Base-by-base conservation (phyloP, 1,140 invertebrate genomes). In the Triops longicaudatus region DNA sequence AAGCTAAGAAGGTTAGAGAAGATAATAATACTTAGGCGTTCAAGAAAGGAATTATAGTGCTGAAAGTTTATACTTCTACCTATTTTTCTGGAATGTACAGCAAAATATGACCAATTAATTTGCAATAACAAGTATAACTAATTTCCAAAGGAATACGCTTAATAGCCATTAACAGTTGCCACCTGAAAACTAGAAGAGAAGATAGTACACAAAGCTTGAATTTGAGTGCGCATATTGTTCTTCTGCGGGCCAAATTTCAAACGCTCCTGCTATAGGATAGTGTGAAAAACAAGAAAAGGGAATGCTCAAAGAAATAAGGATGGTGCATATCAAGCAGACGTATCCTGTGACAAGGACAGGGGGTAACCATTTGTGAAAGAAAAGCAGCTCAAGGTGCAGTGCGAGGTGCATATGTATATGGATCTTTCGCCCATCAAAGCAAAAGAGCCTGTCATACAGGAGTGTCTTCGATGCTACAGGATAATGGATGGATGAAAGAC, bases 281-380 rank as follows among this genome's bases (percentile, higher is more conserved):
- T 44, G 43, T n/a, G n/a, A n/a, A n/a, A n/a, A n/a, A n/a, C n/a
- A n/a, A 44, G 17, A 44, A 44, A 44, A 44, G 43, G 11, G 17
- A 44, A 44, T 12, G 4, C 6, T 63, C 0, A 63, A 63, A 63
- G 50, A 7, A 22, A 9, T 22, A 5, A 63, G 50, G 50, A 63
- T 63, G 50, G 50, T 63, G 50, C 50, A 63, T 63, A 63, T 63
- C 50, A 63, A 63, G n/a, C 50, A 63, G 50, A 63, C 50, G 50
- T 10, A 63, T 63, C 50, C 14, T 63, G 22, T 63, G 14, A 63
- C 50, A 63, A 22, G 50, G 50, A 63, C 17, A 63, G 50, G 50
- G 50, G 50, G 50, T 63, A 63, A 63, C 50, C 50, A 63, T 2
- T 63, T 63, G 50, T 63, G 50, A 63, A 63, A 22, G 50, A 63